Evolutionary conservation across 2,888 invertebrate species (phyloP), one percentile per base, ranked within the genome.

Genomic region (Sinelater perroti): DNA sequence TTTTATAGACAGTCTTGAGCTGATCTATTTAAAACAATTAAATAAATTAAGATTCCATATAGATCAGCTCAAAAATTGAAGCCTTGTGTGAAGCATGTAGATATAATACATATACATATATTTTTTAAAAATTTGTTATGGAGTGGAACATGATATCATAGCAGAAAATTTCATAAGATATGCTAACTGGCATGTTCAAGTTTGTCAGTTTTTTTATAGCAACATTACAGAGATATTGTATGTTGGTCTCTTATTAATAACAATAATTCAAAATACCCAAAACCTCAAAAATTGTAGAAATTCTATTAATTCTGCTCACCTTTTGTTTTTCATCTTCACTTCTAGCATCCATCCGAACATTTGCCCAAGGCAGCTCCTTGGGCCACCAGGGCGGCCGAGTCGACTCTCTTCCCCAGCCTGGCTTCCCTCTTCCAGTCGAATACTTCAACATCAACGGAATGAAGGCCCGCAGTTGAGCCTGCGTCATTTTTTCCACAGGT

Each of bases 321-420:
- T 95, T 95, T 79, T 96, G 96, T 76, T 97, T 97, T 76, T 97
- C 95, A 72, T 97, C 95, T 77, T 97, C 97, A 13, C 93, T 88
- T 65, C 97, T 83, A 1, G 95, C 97, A 80, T 97, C 97, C 92
- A 96, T 96, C 67, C 97, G 85, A 8, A 97, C 97, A 82, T 97
- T 97, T 58, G 97, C 97, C 97, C 97, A 97, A 3, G 97, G 97
- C 70, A 97, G 83, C 80, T 97, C 97, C 78, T 92, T 92, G 14
- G 97, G 97, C 97, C 97, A 97, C 97, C 97, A 97, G 4, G 93
- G 90, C 47, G 97, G 97, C 65, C 95, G 85, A 55, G 95, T 97
- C 11, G 95, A 95, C 75, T 95, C 95, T 70, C 96, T 87, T 2
- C 97, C 97, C 97, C 97, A 97, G 30, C 97, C 97, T 35, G 97